Conservation (phyloP, 2,888 invertebrate species). For the Harpalus rufipes region DNA sequence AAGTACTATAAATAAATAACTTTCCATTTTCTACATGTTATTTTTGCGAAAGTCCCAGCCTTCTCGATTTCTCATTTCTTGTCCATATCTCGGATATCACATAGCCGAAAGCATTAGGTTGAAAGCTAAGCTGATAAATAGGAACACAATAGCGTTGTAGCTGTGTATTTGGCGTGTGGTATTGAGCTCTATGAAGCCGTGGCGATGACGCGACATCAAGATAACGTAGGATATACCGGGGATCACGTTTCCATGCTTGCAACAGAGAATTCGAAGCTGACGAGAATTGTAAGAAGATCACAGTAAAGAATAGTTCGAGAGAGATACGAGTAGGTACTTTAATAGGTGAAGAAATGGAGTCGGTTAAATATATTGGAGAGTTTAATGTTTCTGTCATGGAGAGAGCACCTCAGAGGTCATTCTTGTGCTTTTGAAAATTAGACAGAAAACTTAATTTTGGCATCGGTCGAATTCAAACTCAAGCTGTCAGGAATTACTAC, state of each 20-base stretch:
- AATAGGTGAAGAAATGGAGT: not conserved
- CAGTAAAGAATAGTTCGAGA: not conserved
- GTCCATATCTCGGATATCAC: constrained; percentile 3
- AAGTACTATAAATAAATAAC: constrained; percentile 18
- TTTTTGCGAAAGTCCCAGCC: not conserved
- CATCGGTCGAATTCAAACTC: not conserved
- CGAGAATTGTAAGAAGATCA: constrained; percentile 4
- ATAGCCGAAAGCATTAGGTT: constrained; percentile 1
- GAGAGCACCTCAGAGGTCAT: not conserved
- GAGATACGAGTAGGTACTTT: not conserved
- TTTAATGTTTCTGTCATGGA: not conserved
- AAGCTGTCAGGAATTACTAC: too few relatives aligned
- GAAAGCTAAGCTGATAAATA: constrained; percentile 17
- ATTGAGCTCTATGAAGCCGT: constrained; percentile 17
- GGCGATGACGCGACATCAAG: constrained; percentile 27
- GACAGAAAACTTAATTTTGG: too few relatives aligned
- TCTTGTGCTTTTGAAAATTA: not conserved
- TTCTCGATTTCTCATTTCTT: constrained; percentile 12
- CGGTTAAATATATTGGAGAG: not conserved
- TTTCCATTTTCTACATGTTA: constrained; percentile 18
- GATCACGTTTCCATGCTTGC: constrained; percentile 19
- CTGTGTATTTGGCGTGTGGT: not conserved
- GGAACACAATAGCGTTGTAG: not conserved
- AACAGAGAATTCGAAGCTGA: constrained; percentile 5
- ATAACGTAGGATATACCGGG: constrained; percentile 12